Percentiles rank a stretch among this genome's conserved stretches.
Evolutionary conservation across 2,113 vertebrate genomes (phyloP).

Genomic region (Baryphthengus martii): DNA sequence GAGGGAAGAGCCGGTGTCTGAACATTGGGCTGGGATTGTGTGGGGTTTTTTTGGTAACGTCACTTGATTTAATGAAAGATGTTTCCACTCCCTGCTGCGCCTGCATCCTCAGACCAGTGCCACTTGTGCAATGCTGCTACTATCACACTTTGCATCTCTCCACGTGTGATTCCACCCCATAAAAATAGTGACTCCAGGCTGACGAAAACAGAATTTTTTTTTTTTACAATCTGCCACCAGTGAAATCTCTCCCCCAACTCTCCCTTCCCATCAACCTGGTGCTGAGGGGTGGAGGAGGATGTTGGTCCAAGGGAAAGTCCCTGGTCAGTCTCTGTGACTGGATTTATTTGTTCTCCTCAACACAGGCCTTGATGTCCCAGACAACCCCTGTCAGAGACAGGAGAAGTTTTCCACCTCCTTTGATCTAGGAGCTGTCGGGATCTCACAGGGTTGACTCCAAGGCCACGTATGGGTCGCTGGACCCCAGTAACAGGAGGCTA

Average conservation of each 20-base stretch:
- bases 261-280: neutral
- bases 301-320: neutral
- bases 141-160: neutral
- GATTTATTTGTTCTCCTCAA: neutral
- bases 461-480: neutral
- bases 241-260: neutral
- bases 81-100: neutral
- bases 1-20: neutral
- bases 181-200: neutral
- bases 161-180: constrained; percentile 28
- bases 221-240: neutral
- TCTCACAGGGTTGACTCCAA: neutral
- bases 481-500: neutral
- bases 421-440: neutral
- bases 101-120: neutral
- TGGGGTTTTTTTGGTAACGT: neutral
- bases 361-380: neutral
- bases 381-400: neutral
- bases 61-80: neutral
- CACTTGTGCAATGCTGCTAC: neutral
- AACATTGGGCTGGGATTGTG: neutral
- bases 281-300: neutral
- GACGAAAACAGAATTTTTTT: neutral
- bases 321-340: neutral
- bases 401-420: neutral